Percentiles rank a stretch among this genome's conserved stretches.
Evolutionary conservation across 2,888 invertebrate genomes (phyloP).

Genomic region (Prosapia bicincta): DNA sequence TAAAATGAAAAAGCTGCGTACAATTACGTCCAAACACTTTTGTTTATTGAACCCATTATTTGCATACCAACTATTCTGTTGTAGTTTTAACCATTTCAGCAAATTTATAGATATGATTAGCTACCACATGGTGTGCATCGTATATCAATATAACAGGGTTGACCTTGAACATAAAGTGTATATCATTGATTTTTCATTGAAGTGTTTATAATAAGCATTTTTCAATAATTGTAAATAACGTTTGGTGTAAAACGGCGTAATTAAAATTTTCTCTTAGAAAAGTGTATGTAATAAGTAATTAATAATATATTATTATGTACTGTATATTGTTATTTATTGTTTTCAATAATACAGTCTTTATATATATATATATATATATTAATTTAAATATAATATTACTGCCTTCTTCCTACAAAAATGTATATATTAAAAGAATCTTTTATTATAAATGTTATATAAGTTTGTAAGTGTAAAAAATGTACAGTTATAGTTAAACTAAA

Average conservation of each 20-base stretch:
- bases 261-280: background rate
- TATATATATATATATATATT: too few species aligned
- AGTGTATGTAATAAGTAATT: background rate
- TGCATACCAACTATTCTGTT: too few species aligned
- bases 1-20: too few species aligned
- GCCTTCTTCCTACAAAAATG: background rate
- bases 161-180: conserved; percentile 14
- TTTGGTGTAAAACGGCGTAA: background rate
- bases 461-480: background rate
- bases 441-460: background rate
- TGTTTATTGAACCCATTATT: background rate
- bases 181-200: background rate
- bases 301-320: background rate
- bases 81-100: too few species aligned
- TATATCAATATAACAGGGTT: conserved; percentile 27
- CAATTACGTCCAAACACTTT: too few species aligned
- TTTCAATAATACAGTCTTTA: background rate
- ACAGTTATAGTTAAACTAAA: background rate
- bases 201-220: background rate
- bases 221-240: background rate
- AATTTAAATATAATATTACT: background rate
- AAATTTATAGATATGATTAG: too few species aligned
- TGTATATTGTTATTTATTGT: background rate
- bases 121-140: conserved; percentile 2
- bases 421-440: background rate